phyloP scores from a whole-genome alignment of 2,888 invertebrate genomes.

The Agrilus biguttatus region DNA sequence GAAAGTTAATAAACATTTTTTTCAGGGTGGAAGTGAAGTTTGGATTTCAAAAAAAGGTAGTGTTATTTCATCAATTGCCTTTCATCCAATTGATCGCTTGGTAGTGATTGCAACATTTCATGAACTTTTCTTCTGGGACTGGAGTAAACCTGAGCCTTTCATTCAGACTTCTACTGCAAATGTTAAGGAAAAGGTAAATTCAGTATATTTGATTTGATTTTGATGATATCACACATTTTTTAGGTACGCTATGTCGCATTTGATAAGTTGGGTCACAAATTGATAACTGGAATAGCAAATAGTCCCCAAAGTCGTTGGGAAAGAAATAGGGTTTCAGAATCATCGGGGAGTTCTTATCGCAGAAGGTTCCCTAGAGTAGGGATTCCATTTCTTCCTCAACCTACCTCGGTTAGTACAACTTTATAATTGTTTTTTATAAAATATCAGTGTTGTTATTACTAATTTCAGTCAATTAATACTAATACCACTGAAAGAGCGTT shows the following conservation, averaged over 20 bases:
- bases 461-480: conserved; percentile 1
- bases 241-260: conserved; percentile 64
- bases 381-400: not conserved
- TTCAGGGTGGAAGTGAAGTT: conserved; percentile 71
- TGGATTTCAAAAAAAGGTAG: conserved; percentile 61
- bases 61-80: conserved; percentile 73
- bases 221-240: conserved; percentile 6
- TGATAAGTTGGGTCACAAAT: conserved; percentile 63
- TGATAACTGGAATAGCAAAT: conserved; percentile 74
- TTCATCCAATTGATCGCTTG: conserved; percentile 70
- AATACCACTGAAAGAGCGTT: conserved; percentile 13
- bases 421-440: not conserved
- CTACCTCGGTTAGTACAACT: not conserved
- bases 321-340: conserved; percentile 21
- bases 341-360: conserved; percentile 22
- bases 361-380: conserved; percentile 9
- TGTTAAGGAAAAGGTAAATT: conserved; percentile 61
- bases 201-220: not conserved
- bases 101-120: conserved; percentile 77
- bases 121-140: conserved; percentile 81
- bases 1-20: conserved; percentile 19
- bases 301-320: conserved; percentile 39
- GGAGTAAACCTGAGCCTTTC: conserved; percentile 64
- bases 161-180: conserved; percentile 60
- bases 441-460: not conserved